phyloP scores from a whole-genome alignment of 2,888 invertebrate genomes.

The Aleiodes testaceus region DNA sequence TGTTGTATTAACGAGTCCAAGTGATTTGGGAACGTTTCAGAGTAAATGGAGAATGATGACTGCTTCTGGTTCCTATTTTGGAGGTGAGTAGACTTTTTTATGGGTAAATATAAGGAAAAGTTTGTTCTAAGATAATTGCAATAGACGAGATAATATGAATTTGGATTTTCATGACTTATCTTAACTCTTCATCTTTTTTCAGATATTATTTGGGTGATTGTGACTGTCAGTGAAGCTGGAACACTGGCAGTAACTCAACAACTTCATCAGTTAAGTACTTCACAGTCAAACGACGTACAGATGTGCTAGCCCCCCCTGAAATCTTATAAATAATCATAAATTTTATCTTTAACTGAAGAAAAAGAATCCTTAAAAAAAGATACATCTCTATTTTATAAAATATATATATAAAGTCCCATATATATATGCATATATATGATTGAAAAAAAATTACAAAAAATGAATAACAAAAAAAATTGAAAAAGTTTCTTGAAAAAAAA shows the following conservation, averaged over 20 bases:
- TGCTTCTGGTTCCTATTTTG: conserved; percentile 91
- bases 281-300: conserved; percentile 67
- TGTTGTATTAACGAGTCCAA: conserved; percentile 87
- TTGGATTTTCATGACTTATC: conserved; percentile 28
- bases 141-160: too few species aligned
- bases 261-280: conserved; percentile 77
- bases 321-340: conserved; percentile 37
- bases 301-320: conserved; percentile 68
- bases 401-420: conserved; percentile 27
- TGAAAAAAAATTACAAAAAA: conserved; percentile 45
- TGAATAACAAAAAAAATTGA: conserved; percentile 37
- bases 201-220: conserved; percentile 89
- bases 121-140: too few species aligned
- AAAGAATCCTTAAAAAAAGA: conserved; percentile 38
- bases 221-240: conserved; percentile 86
- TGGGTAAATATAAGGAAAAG: conserved; percentile 57
- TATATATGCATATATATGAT: conserved; percentile 36
- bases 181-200: conserved; percentile 48
- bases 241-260: conserved; percentile 88
- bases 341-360: conserved; percentile 33
- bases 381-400: conserved; percentile 41
- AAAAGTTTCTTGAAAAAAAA: conserved; percentile 2
- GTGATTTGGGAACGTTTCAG: conserved; percentile 82
- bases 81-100: conserved; percentile 83
- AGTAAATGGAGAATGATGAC: conserved; percentile 94